Evolutionary conservation across 2,888 invertebrate genomes (phyloP), one percentile per base, ranked within the genome.

Genomic region (Pecten maximus): DNA sequence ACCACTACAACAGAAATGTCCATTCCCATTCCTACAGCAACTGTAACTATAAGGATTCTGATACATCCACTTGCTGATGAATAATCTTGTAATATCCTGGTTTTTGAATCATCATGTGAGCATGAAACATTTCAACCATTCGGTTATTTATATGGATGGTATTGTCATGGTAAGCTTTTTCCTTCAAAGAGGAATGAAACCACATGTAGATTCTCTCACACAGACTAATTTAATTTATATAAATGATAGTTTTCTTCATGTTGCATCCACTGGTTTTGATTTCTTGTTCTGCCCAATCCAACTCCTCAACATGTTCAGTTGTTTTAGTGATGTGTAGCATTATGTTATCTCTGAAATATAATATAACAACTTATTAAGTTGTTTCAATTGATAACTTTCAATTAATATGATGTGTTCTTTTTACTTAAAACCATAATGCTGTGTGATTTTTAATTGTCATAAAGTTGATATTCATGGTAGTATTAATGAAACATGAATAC

Each of bases 171-270:
- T 91, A 89, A 12, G 91, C 88, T 28, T 88, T 87, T 8, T 88
- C 40, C 12, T 88, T 88, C 2, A 88, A 39, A 44, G 35, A 39
- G n/a, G 74, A 74, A 87, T 88, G 89, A 0, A 89, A 60, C 88
- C 89, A 91, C 19, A 91, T 89, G 60, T 91, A 91, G 16, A 91
- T 23, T 40, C 87, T 23, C 60, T 91, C 91, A 54, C 90, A 91
- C 40, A 88, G 40, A 44, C 44, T 44, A 10, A 44, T 44, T 6
- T 6, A 44, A 44, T 44, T 44, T 12, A 44, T 12, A 44, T 44
- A 44, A 44, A 44, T 44, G 6, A 44, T 44, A 10, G 44, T 44
- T 12, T 44, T 44, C 12, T 44, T 44, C 86, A 86, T 86, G 10
- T 86, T 86, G 39, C 28, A 39, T 15, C 86, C 86, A 86, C 39